phyloP scores from a whole-genome alignment of 2,888 invertebrate species.

The Punctoribates punctum region DNA sequence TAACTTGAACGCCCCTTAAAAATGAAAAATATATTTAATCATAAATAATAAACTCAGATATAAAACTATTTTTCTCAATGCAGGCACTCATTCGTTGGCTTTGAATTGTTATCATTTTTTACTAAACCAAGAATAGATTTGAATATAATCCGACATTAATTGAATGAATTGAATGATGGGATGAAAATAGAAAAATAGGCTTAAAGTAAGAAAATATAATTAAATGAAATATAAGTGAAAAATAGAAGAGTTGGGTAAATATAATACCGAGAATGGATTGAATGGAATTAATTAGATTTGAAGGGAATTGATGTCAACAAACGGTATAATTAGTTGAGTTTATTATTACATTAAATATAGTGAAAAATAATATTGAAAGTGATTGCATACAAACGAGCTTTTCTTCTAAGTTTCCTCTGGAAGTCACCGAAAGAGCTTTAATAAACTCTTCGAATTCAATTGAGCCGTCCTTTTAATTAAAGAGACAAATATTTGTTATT shows the following conservation, averaged over 20 bases:
- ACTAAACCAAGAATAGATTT: too few relatives aligned
- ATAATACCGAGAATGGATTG: too few relatives aligned
- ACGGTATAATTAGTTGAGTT: too few relatives aligned
- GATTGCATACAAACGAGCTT: constrained; percentile 89
- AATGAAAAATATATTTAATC: neutral
- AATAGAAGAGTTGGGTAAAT: neutral
- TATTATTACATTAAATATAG: too few relatives aligned
- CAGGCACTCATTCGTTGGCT: too few relatives aligned
- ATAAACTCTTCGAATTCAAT: constrained; percentile 99
- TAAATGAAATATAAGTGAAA: neutral
- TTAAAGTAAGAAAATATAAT: too few relatives aligned
- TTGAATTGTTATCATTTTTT: too few relatives aligned
- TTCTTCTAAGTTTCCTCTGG: constrained; percentile 95
- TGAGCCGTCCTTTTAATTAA: constrained; percentile 77
- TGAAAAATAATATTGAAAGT: neutral
- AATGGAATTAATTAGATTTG: too few relatives aligned
- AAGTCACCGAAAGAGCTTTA: constrained; percentile 94
- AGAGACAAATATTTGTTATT: neutral
- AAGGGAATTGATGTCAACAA: too few relatives aligned
- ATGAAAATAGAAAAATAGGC: constrained; percentile 1
- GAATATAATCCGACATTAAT: too few relatives aligned
- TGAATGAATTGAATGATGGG: neutral
- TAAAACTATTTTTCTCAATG: too few relatives aligned
- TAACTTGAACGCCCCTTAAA: constrained; percentile 56
- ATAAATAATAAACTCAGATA: neutral